A percentile compares a stretch with the other conserved stretches of the same genome.
These are phyloP conservation scores for Otus sunia DNA, from an alignment of 2,113 vertebrate species.

Conservation along the genomic window DNA sequence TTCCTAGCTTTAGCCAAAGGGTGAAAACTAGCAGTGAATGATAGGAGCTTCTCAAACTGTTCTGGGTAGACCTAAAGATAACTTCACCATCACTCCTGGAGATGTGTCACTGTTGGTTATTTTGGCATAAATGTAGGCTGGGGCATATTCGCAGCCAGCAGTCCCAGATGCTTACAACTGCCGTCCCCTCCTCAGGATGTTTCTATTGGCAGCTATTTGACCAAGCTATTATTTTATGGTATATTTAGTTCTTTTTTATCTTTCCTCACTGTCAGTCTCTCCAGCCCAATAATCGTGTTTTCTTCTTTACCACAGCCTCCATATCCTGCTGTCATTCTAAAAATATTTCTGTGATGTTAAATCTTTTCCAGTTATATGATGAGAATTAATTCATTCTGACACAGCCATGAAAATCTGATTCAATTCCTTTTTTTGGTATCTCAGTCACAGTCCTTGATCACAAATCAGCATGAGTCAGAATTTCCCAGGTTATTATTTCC, in stretches of 20 bases:
- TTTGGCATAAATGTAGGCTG: accelerated
- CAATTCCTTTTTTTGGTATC: conserved; percentile 56
- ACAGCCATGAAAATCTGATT: conserved; percentile 62
- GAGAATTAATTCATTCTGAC: conserved; percentile 62
- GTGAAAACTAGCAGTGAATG: not conserved
- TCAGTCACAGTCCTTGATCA: conserved; percentile 58
- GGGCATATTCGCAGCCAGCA: not conserved
- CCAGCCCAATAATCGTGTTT: conserved; percentile 36
- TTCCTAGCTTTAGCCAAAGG: not conserved
- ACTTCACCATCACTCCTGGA: not conserved
- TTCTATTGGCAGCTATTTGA: not conserved
- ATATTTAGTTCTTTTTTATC: conserved; percentile 21
- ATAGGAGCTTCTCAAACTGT: not conserved
- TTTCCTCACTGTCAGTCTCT: not conserved
- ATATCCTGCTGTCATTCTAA: conserved; percentile 52
- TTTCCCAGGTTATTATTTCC: conserved; percentile 61
- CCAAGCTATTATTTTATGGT: conserved; percentile 2
- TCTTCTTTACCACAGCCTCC: conserved; percentile 21
- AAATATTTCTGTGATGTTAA: conserved; percentile 55
- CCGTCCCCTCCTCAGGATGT: not conserved
- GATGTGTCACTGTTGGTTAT: not conserved
- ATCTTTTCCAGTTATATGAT: conserved; percentile 48
- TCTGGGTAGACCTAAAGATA: not conserved
- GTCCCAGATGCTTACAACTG: not conserved
- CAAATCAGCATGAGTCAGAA: conserved; percentile 68